Evolutionary conservation across 2,888 invertebrate genomes (phyloP).

Genomic region (Tenthredo notha): DNA sequence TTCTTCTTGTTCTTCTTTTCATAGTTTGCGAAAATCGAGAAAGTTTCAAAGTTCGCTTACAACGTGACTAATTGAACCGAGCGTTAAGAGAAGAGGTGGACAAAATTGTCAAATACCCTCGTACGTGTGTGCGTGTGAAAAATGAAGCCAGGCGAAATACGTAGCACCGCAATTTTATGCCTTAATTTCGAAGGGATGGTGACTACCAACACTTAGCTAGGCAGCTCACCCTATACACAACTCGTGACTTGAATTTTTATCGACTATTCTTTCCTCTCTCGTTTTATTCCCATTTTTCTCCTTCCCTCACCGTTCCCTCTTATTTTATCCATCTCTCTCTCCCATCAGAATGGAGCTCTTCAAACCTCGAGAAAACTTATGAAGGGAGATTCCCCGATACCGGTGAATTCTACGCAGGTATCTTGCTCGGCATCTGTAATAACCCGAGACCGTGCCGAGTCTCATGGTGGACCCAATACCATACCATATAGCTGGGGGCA

Average conservation of each 20-base stretch:
- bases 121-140: background rate
- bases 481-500: background rate
- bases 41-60: background rate
- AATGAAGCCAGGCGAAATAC: no score
- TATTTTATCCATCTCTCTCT: slow-evolving; percentile 20
- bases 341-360: slow-evolving; percentile 14
- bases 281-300: background rate
- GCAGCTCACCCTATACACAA: background rate
- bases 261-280: slow-evolving; percentile 11
- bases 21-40: background rate
- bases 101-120: background rate
- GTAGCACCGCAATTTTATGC: background rate
- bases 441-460: slow-evolving; percentile 36
- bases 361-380: slow-evolving; percentile 36
- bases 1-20: background rate
- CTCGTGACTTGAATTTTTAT: slow-evolving; percentile 36
- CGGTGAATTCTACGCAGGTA: slow-evolving; percentile 56
- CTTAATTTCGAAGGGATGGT: slow-evolving; percentile 4
- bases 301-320: background rate
- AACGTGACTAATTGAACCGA: background rate
- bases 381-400: slow-evolving; percentile 48
- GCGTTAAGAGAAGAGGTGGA: background rate
- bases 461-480: background rate
- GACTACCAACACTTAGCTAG: background rate
- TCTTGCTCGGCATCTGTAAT: slow-evolving; percentile 53